Percentiles rank a stretch among this genome's conserved stretches.
phyloP scores from a whole-genome alignment of 1,140 invertebrate species.

The Dinoponera quadriceps region DNA sequence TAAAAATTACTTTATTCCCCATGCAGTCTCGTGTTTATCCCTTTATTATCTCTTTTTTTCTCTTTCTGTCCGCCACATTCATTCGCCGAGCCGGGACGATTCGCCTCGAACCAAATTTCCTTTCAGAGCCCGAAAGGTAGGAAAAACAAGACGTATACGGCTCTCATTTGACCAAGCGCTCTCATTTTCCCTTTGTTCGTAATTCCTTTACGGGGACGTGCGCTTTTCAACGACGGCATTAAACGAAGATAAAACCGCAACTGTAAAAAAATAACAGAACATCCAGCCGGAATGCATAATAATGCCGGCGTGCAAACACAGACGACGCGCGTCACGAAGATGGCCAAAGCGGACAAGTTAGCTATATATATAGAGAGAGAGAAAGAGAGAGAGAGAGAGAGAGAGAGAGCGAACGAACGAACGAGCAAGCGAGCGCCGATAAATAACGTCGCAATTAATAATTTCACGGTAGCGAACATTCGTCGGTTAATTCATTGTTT shows the following conservation, averaged over 20 bases:
- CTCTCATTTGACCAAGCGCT: constrained; percentile 54
- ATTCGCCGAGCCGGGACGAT: constrained; percentile 13
- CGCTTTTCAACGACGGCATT: constrained; percentile 46
- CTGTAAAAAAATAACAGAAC: constrained; percentile 19
- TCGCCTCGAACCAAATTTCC: constrained; percentile 50
- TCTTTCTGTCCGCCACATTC: not conserved
- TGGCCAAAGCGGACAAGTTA: constrained; percentile 14
- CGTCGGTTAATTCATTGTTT: constrained; percentile 42
- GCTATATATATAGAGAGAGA: too few relatives aligned
- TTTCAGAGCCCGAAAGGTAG: constrained; percentile 25
- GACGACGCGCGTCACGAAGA: constrained; percentile 7
- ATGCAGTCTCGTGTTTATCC: not conserved
- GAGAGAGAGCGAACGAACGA: too few relatives aligned
- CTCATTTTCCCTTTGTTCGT: constrained; percentile 55
- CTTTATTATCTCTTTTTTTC: too few relatives aligned
- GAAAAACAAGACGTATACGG: constrained; percentile 36
- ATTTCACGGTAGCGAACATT: constrained; percentile 36
- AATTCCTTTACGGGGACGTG: constrained; percentile 48
- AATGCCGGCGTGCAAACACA: constrained; percentile 41
- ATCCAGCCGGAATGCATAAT: constrained; percentile 31
- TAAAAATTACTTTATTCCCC: constrained; percentile 34
- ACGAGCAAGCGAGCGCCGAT: constrained; percentile 6
- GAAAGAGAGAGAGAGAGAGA: too few relatives aligned
- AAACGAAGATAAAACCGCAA: constrained; percentile 49
- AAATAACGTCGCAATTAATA: constrained; percentile 56